Evolutionary conservation across 2,113 vertebrate species (phyloP).

Genomic region (Nothoprocta pentlandii): DNA sequence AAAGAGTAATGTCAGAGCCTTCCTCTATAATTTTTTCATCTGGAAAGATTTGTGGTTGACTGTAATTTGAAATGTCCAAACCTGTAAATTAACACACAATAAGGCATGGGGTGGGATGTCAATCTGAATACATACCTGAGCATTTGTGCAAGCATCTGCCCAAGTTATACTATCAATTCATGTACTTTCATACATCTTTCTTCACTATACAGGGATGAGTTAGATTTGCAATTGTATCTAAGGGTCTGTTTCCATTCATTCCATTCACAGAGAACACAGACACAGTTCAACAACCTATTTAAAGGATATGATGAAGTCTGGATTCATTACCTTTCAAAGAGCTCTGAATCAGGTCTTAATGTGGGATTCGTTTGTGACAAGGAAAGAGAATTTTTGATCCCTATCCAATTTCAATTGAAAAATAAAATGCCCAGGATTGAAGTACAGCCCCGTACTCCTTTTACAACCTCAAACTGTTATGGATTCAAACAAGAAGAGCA

Average conservation of each 20-base stretch:
- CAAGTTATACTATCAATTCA: neutral
- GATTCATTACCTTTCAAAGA: neutral
- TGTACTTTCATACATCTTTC: neutral
- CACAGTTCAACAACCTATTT: neutral
- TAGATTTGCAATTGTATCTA: neutral
- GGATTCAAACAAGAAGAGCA: neutral
- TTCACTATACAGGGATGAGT: neutral
- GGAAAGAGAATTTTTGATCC: neutral
- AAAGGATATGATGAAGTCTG: neutral
- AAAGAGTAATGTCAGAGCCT: constrained; percentile 71
- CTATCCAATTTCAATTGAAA: neutral
- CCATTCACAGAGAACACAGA: neutral
- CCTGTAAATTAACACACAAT: constrained; percentile 52
- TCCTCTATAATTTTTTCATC: constrained; percentile 61
- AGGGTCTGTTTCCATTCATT: neutral
- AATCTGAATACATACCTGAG: neutral
- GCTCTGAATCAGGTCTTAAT: neutral
- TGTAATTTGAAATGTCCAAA: neutral
- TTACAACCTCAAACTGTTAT: neutral
- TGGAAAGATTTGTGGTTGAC: constrained; percentile 58
- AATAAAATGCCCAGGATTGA: neutral
- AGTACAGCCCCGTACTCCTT: neutral
- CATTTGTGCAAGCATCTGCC: neutral
- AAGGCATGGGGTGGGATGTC: neutral
- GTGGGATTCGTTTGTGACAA: neutral